Evolutionary conservation across 1,140 invertebrate species (phyloP).

Genomic region (Drosophila aff.): DNA sequence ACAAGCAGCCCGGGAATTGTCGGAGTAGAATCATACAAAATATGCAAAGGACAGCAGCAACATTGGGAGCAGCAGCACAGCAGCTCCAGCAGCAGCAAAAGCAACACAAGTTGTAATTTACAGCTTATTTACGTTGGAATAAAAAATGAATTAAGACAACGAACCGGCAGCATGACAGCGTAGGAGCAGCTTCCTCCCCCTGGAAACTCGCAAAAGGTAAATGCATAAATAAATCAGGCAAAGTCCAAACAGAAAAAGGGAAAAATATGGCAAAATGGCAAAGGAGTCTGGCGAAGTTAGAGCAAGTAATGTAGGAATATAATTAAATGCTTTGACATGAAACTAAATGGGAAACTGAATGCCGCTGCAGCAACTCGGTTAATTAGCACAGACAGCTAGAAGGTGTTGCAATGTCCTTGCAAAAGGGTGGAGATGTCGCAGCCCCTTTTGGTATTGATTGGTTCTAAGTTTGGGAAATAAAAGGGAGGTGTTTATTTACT

Average conservation of each 20-base stretch:
- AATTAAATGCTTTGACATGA: constrained; percentile 79
- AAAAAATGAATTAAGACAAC: constrained; percentile 81
- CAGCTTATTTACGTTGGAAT: constrained; percentile 78
- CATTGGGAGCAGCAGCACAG: constrained; percentile 19
- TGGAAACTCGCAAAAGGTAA: constrained; percentile 33
- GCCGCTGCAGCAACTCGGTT: constrained; percentile 23
- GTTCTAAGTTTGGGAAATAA: background rate
- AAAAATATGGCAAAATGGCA: constrained; percentile 16
- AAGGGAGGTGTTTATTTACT: background rate
- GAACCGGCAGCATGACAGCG: constrained; percentile 56
- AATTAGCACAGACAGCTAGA: constrained; percentile 42
- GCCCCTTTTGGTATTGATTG: background rate
- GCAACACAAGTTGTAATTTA: constrained; percentile 72
- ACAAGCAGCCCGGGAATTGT: constrained; percentile 48
- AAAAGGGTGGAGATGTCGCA: background rate
- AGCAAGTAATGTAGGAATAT: constrained; percentile 42
- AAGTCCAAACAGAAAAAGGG: constrained; percentile 33
- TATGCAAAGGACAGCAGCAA: constrained; percentile 54
- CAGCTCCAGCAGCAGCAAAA: constrained; percentile 28
- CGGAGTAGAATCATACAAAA: constrained; percentile 53
- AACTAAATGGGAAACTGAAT: constrained; percentile 48
- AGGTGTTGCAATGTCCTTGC: constrained; percentile 26
- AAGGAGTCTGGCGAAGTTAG: constrained; percentile 28
- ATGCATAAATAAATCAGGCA: constrained; percentile 73
- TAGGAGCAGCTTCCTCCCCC: constrained; percentile 21